Percentiles rank a stretch among this genome's conserved stretches.
Conservation (phyloP, 2,113 vertebrate species). For the Epinephelus lanceolatus region DNA sequence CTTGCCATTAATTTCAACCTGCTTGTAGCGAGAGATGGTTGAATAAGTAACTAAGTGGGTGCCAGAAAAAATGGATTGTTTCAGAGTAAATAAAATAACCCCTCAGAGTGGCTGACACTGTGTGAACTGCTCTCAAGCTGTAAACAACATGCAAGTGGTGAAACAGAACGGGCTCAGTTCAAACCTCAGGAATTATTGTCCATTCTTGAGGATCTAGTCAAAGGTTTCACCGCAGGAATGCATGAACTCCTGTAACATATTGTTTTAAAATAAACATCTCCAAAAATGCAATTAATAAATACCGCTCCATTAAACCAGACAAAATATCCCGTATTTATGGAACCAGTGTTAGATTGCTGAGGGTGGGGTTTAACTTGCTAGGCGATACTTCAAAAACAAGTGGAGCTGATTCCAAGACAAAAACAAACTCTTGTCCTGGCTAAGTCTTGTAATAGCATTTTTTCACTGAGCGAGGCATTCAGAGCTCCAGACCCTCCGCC, state of each 20-base stretch:
- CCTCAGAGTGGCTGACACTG: neutral
- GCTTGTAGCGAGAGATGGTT: slow-evolving; percentile 1
- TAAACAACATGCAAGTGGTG: slow-evolving; percentile 30
- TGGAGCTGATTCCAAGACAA: slow-evolving; percentile 55
- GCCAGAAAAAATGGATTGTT: neutral
- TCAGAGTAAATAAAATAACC: slow-evolving; percentile 12
- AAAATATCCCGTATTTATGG: slow-evolving; percentile 68
- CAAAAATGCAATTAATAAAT: slow-evolving; percentile 65
- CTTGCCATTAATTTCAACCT: slow-evolving; percentile 15
- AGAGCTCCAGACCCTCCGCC: slow-evolving; percentile 32
- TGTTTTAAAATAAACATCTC: slow-evolving; percentile 60
- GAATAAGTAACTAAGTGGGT: neutral
- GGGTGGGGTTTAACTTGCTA: slow-evolving; percentile 58
- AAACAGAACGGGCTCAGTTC: neutral
- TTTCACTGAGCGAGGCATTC: slow-evolving; percentile 50
- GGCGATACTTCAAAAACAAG: slow-evolving; percentile 66
- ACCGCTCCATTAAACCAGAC: slow-evolving; percentile 41
- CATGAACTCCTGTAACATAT: slow-evolving; percentile 31
- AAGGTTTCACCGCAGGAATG: slow-evolving; percentile 55
- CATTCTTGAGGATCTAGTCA: slow-evolving; percentile 23
- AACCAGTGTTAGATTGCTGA: slow-evolving; percentile 42
- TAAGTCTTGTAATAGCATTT: slow-evolving; percentile 69
- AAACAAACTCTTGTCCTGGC: slow-evolving; percentile 66
- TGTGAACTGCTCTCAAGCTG: slow-evolving; percentile 8
- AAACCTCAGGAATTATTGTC: slow-evolving; percentile 33